Evolutionary conservation across 2,797 vertebrate genomes (phyloP).

Genomic region (Mionectes olivaceus): DNA sequence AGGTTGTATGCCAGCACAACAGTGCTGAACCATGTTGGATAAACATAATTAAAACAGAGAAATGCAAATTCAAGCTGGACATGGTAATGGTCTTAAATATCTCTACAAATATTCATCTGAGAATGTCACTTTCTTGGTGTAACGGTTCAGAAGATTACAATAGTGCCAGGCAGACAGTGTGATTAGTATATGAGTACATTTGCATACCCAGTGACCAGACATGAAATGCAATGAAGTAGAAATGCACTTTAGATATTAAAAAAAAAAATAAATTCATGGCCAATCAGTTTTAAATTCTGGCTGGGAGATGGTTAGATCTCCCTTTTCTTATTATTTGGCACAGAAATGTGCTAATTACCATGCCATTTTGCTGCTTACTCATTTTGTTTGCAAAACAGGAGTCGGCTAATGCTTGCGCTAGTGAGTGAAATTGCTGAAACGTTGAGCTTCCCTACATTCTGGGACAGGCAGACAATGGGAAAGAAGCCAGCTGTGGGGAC

Average conservation of each 20-base stretch:
- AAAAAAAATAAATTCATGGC: background rate
- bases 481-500: background rate
- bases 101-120: background rate
- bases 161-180: background rate
- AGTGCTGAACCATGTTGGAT: background rate
- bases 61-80: background rate
- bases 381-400: background rate
- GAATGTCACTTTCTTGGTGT: background rate
- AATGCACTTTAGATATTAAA: background rate
- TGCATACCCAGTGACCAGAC: background rate
- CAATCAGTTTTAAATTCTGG: background rate
- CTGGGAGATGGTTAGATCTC: background rate
- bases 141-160: fast-evolving
- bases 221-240: background rate
- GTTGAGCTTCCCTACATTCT: background rate
- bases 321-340: background rate
- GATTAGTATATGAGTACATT: background rate
- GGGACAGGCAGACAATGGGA: background rate
- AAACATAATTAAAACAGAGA: background rate
- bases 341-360: background rate
- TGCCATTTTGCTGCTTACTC: background rate
- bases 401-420: background rate
- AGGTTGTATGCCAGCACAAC: background rate
- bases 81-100: background rate
- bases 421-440: background rate